Percentiles rank a stretch among this genome's conserved stretches.
Evolutionary conservation across 37 sponge, comb jelly and placozoan genomes (phyloP).

Genomic region (Ephydatia muelleri): DNA sequence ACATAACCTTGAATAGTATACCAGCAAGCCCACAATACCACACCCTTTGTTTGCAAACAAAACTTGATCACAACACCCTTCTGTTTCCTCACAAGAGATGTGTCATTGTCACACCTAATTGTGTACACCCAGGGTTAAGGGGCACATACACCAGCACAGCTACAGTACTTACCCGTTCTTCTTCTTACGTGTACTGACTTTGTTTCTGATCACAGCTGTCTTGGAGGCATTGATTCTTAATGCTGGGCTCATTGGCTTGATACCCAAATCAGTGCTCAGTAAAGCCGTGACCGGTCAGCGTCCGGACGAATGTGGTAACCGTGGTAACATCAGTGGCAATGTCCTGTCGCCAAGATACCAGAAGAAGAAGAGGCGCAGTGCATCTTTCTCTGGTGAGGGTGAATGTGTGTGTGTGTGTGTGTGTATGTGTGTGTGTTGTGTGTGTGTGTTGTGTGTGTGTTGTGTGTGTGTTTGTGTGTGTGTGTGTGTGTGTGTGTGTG

Average conservation of each 20-base stretch:
- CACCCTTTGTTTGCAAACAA: too few species aligned
- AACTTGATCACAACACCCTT: too few species aligned
- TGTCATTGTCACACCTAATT: too few species aligned
- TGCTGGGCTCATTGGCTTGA: slow-evolving; percentile 33
- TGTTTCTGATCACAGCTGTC: slow-evolving; percentile 3
- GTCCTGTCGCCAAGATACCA: not conserved
- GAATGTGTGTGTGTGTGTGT: slow-evolving; percentile 1
- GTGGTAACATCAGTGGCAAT: not conserved
- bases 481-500: too few species aligned
- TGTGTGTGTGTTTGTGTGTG: too few species aligned
- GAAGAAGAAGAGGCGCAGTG: slow-evolving; percentile 15
- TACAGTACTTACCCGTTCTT: too few species aligned
- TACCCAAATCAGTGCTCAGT: slow-evolving; percentile 15
- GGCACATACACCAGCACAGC: too few species aligned
- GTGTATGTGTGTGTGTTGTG: slow-evolving; percentile 5
- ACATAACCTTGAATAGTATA: too few species aligned
- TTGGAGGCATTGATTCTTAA: slow-evolving; percentile 44
- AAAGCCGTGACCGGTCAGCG: not conserved
- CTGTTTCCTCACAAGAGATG: too few species aligned
- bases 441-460: not conserved
- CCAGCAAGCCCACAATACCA: too few species aligned
- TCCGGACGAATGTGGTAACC: not conserved
- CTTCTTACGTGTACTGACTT: not conserved
- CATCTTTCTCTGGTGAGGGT: slow-evolving; percentile 34
- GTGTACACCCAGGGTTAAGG: too few species aligned